A percentile compares a stretch with the other conserved stretches of the same genome.
Conservation (phyloP, 2,888 invertebrate genomes). For the Ophioninae sp. region DNA sequence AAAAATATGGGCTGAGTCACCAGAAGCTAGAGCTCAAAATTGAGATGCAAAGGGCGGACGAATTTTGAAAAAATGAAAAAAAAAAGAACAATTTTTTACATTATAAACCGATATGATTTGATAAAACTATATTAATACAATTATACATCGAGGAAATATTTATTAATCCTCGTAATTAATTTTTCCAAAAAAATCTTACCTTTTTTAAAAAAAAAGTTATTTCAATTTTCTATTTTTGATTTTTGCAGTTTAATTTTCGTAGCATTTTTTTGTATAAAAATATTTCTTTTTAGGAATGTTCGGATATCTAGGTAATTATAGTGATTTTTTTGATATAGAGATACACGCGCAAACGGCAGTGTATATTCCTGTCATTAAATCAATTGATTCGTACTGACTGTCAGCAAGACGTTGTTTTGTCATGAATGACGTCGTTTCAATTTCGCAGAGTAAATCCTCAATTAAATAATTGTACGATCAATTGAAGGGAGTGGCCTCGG, state of each 20-base stretch:
- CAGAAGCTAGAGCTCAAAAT: too few species aligned
- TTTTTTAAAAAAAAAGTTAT: too few species aligned
- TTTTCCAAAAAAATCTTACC: too few species aligned
- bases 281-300: not conserved
- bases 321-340: not conserved
- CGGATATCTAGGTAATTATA: not conserved
- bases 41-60: too few species aligned
- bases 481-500: not conserved
- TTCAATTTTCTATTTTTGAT: too few species aligned
- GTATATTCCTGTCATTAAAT: conserved; percentile 53
- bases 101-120: too few species aligned
- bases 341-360: conserved; percentile 12
- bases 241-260: not conserved
- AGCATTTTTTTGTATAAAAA: not conserved
- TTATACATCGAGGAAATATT: too few species aligned
- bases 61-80: not conserved
- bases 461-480: conserved; percentile 47
- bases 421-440: not conserved
- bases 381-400: conserved; percentile 56
- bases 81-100: not conserved
- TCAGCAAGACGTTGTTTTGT: conserved; percentile 41
- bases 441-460: conserved; percentile 5
- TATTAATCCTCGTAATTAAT: too few species aligned
- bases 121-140: too few species aligned
- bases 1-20: too few species aligned